Percentiles rank a stretch among this genome's conserved stretches.
Evolutionary conservation across 1,140 invertebrate genomes (phyloP).

Genomic region (Protaetia brevitarsis): DNA sequence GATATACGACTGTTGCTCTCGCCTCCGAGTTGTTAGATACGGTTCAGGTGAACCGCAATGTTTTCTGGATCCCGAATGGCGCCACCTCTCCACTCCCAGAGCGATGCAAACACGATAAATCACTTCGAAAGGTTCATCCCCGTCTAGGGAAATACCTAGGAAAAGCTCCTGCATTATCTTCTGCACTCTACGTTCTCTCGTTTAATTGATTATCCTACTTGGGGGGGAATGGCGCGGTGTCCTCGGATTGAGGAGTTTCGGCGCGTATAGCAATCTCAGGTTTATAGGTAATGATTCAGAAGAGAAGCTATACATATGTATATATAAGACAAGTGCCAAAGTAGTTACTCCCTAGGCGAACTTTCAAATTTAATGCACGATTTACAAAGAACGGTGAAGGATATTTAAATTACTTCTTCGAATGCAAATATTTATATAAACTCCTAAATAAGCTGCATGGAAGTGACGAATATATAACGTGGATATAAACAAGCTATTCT

Average conservation of each 20-base stretch:
- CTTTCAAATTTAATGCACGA: too few species aligned
- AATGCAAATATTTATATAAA: too few species aligned
- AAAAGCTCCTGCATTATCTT: conserved; percentile 12
- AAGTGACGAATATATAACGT: too few species aligned
- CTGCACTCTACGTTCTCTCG: conserved; percentile 9
- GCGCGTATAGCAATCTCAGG: too few species aligned
- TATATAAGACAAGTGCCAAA: too few species aligned
- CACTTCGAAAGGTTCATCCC: conserved; percentile 17
- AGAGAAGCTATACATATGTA: too few species aligned
- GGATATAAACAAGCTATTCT: too few species aligned
- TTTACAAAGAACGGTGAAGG: too few species aligned
- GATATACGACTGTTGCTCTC: neutral
- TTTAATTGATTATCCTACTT: conserved; percentile 17
- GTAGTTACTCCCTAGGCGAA: too few species aligned
- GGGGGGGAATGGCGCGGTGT: neutral
- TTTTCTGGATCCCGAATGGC: neutral
- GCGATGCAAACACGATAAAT: conserved; percentile 14
- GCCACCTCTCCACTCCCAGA: neutral
- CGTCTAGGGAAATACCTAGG: conserved; percentile 10
- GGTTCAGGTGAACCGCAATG: conserved; percentile 16
- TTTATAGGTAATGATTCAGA: too few species aligned
- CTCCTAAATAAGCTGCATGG: too few species aligned
- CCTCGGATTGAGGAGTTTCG: neutral
- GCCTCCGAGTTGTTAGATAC: conserved; percentile 3
- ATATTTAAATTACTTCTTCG: too few species aligned